Conservation (phyloP, 1,140 invertebrate genomes). For the Brachionus koreanus region DNA sequence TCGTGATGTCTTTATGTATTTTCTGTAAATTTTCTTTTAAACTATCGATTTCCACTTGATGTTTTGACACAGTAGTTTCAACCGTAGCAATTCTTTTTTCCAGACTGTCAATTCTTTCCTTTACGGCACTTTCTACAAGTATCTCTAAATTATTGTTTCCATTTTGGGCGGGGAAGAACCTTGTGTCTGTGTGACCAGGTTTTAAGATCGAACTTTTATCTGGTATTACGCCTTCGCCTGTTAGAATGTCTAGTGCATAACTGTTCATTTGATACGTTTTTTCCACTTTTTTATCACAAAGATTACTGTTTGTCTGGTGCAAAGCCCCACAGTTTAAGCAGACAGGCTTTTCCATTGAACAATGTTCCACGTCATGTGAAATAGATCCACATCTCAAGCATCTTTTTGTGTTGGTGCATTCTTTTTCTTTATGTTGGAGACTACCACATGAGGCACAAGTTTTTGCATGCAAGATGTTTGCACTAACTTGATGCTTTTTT, state of each 20-base stretch:
- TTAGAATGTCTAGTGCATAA: not conserved
- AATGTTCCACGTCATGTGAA: not conserved
- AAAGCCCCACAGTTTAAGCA: not conserved
- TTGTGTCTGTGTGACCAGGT: not conserved
- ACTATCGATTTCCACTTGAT: not conserved
- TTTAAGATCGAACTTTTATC: not conserved
- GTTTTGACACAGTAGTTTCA: not conserved
- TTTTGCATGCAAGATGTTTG: not conserved
- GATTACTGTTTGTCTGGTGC: not conserved
- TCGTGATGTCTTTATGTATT: not conserved
- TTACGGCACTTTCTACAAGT: not conserved
- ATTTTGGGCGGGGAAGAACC: not conserved
- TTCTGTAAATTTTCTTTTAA: not conserved
- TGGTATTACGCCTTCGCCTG: not conserved
- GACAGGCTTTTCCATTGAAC: not conserved
- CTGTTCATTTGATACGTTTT: not conserved
- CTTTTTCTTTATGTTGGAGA: not conserved
- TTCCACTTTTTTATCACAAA: not conserved
- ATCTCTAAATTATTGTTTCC: not conserved
- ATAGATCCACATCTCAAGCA: not conserved
- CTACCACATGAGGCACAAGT: not conserved
- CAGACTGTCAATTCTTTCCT: not conserved
- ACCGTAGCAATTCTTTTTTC: not conserved
- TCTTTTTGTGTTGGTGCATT: not conserved
- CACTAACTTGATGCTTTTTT: not conserved